phyloP scores from a whole-genome alignment of 2,888 invertebrate species.

The Lordiphosa fenestrarum region DNA sequence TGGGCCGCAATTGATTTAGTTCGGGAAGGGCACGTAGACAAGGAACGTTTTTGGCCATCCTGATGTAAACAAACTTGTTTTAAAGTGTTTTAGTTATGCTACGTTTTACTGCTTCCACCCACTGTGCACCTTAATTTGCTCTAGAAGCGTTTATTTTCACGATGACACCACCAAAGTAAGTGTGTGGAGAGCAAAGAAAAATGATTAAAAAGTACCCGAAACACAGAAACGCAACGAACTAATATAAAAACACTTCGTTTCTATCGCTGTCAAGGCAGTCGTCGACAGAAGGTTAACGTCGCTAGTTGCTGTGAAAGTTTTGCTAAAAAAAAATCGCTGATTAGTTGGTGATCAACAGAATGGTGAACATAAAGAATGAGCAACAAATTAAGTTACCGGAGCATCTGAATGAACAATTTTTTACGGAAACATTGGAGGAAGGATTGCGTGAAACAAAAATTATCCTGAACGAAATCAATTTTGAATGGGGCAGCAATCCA shows the following conservation, averaged over 20 bases:
- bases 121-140: conserved; percentile 2
- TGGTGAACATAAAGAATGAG: conserved; percentile 52
- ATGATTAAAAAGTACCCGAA: conserved; percentile 5
- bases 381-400: conserved; percentile 65
- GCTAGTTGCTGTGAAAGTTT: conserved; percentile 5
- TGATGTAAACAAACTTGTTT: no score
- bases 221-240: conserved; percentile 2
- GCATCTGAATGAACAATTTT: conserved; percentile 65
- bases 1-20: no score
- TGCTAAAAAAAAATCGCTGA: neutral
- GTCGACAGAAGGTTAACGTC: conserved; percentile 7
- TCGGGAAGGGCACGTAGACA: no score
- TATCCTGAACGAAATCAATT: conserved; percentile 53
- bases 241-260: conserved; percentile 24
- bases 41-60: no score
- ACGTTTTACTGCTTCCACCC: no score
- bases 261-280: conserved; percentile 10
- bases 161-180: conserved; percentile 16
- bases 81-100: no score
- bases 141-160: conserved; percentile 14
- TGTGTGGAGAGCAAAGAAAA: conserved; percentile 16
- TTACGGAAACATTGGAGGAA: conserved; percentile 70
- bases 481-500: conserved; percentile 73
- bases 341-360: conserved; percentile 13
- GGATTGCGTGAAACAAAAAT: conserved; percentile 62